Conservation (phyloP, 2,113 vertebrate species). For the Scophthalmus maximus region DNA sequence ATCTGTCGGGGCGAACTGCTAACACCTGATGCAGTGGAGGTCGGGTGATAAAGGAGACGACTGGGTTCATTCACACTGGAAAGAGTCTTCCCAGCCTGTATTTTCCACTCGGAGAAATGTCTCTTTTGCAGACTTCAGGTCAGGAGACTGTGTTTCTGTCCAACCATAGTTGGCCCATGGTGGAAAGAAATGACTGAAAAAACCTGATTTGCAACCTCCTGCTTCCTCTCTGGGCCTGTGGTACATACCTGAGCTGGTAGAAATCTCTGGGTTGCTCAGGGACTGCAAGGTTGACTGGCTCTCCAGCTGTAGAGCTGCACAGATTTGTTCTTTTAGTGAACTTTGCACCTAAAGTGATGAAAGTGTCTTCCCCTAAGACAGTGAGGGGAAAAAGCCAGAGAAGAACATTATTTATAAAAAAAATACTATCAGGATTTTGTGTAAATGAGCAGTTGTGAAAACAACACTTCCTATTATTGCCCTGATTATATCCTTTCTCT, state of each 20-base stretch:
- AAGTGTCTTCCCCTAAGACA: too few relatives aligned
- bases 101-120: not conserved
- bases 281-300: constrained; percentile 36
- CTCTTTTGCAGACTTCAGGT: constrained; percentile 2
- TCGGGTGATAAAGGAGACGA: not conserved
- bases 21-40: too few relatives aligned
- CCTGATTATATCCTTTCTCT: constrained; percentile 81
- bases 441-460: constrained; percentile 83
- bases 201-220: constrained; percentile 10
- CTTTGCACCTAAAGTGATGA: constrained; percentile 36
- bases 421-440: constrained; percentile 73
- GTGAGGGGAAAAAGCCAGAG: not conserved
- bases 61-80: too few relatives aligned
- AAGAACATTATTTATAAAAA: constrained; percentile 59
- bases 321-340: constrained; percentile 56
- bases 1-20: too few relatives aligned
- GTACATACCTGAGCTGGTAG: constrained; percentile 46
- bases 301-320: constrained; percentile 39
- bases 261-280: constrained; percentile 42
- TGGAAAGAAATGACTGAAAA: constrained; percentile 9
- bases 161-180: not conserved
- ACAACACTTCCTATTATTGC: constrained; percentile 80
- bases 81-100: not conserved
- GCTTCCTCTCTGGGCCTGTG: constrained; percentile 2
- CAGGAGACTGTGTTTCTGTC: not conserved